Evolutionary conservation across 2,888 invertebrate species (phyloP).

Genomic region (Cephus rjabovi): DNA sequence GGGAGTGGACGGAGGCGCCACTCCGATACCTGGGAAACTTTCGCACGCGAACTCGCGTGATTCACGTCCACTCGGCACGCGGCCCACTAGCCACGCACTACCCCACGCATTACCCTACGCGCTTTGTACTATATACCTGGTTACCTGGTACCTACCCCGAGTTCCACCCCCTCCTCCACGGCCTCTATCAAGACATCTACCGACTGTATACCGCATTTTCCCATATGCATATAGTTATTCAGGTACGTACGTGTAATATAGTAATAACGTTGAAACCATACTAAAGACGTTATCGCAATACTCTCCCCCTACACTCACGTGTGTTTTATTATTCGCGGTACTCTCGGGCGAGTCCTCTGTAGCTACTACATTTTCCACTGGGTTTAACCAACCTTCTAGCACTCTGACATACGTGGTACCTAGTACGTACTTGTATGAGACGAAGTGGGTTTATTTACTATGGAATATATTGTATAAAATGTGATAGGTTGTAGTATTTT

Average conservation of each 20-base stretch:
- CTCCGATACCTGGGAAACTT: conserved; percentile 23
- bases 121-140: conserved; percentile 6
- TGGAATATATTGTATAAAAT: too few species aligned
- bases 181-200: too few species aligned
- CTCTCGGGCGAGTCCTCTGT: neutral
- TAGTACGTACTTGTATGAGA: too few species aligned
- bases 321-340: conserved; percentile 49
- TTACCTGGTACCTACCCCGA: conserved; percentile 3
- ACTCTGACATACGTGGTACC: too few species aligned
- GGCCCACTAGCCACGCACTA: neutral
- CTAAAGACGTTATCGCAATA: conserved; percentile 44
- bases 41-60: conserved; percentile 64
- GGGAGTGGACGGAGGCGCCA: conserved; percentile 14
- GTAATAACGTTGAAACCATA: conserved; percentile 48
- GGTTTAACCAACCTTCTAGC: too few species aligned
- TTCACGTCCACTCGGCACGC: conserved; percentile 43
- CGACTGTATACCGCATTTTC: neutral
- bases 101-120: conserved; percentile 16
- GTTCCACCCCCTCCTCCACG: neutral
- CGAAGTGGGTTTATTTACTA: too few species aligned
- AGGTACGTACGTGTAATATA: conserved; percentile 47
- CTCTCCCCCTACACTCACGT: conserved; percentile 27
- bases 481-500: too few species aligned
- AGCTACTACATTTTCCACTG: too few species aligned
- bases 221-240: neutral